Percentiles rank a stretch among this genome's conserved stretches.
phyloP scores from a whole-genome alignment of 1,140 invertebrate genomes.

The Drosophila fuyamai region DNA sequence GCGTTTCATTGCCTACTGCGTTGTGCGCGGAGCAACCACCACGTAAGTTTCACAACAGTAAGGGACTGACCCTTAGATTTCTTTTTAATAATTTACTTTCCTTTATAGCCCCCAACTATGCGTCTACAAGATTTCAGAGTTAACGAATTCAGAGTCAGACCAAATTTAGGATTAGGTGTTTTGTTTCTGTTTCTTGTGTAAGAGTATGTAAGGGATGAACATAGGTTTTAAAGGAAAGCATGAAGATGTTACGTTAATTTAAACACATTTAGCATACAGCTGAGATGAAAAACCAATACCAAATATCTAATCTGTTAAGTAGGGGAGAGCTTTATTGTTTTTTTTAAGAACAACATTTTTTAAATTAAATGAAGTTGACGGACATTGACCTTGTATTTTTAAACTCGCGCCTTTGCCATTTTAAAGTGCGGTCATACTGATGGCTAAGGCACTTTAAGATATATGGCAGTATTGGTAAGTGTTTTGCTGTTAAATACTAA shows the following conservation, averaged over 20 bases:
- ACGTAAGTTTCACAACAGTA: conserved; percentile 1
- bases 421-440: background rate
- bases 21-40: conserved; percentile 23
- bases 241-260: background rate
- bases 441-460: background rate
- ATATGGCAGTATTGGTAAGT: background rate
- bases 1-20: conserved; percentile 38
- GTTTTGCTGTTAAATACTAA: too few species aligned
- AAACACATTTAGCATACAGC: conserved; percentile 17
- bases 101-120: conserved; percentile 12
- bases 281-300: conserved; percentile 20
- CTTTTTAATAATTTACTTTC: background rate
- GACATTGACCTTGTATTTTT: background rate
- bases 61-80: too few species aligned
- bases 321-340: background rate
- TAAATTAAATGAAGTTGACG: background rate
- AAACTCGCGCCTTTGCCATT: background rate
- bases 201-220: background rate
- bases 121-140: conserved; percentile 14
- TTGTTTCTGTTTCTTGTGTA: background rate
- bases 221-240: background rate
- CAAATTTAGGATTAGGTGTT: background rate
- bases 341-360: background rate
- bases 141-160: background rate
- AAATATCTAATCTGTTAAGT: conserved; percentile 6